Base-by-base conservation (phyloP, 1,140 invertebrate species). In the Chionoecetes opilio region DNA sequence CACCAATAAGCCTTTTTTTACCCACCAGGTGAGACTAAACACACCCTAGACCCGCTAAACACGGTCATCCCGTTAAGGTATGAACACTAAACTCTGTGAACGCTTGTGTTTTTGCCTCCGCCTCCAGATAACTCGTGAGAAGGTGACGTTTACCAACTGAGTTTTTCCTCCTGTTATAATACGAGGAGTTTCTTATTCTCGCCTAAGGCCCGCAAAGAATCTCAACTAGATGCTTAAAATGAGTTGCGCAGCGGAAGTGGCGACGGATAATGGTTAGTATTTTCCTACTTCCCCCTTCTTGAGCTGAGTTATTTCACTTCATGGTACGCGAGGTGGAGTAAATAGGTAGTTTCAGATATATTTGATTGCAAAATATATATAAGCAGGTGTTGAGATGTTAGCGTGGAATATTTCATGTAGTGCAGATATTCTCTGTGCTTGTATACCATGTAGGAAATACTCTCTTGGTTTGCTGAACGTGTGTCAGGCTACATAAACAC, bases 271-370 rank as follows among this genome's bases (percentile, higher is more conserved):
- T 75, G 63, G 63, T n/a, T 75, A n/a, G 21, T 75, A n/a, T 3
- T 75, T 75, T 75, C n/a, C n/a, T n/a, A n/a, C n/a, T 75, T n/a
- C n/a, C 63, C n/a, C 63, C n/a, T n/a, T 75, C 63, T 75, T 75
- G 6, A 21, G 63, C 63, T 5, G 63, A 75, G 21, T 75, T 75
- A 21, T 21, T 75, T n/a, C n/a, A 5, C 63, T 75, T 21, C 63
- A 21, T n/a, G 63, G 63, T 26, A n/a, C n/a, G n/a, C 6, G 26
- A 75, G n/a, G n/a, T 14, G 8, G 46, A 17, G 46, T 14, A 53
- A 17, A 53, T 14, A 17, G 46, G 21, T 17, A 53, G 46, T 17
- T 53, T 53, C 46, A 17, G 46, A 53, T 53, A 14, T 53, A 53
- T 53, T 2, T 53, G 46, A 53, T 17, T 53, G 46, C 46, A 11